A percentile compares a stretch with the other conserved stretches of the same genome.
phyloP scores from a whole-genome alignment of 2,797 vertebrate genomes.

The Tokudaia muenninki region DNA sequence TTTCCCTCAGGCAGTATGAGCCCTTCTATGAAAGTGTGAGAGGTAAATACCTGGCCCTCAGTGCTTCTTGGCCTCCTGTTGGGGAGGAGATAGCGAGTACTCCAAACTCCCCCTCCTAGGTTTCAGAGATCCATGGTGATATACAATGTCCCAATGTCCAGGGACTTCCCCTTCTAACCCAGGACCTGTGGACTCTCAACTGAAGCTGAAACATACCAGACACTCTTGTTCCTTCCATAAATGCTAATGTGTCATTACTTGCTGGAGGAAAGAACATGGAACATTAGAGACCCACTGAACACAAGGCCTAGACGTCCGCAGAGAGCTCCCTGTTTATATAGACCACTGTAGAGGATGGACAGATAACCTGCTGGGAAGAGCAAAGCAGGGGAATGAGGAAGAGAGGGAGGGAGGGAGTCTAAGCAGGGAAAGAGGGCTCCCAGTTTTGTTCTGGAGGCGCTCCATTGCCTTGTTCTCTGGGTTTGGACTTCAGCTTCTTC shows the following conservation, averaged over 20 bases:
- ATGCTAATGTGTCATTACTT: background rate
- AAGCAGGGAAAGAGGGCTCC: background rate
- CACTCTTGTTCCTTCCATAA: background rate
- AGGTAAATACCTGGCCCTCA: background rate
- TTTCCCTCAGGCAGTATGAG: background rate
- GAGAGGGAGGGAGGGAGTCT: background rate
- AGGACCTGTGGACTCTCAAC: background rate
- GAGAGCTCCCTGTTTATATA: background rate
- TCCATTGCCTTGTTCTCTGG: conserved; percentile 16
- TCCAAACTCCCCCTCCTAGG: background rate
- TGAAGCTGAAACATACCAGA: background rate
- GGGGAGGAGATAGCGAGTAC: background rate
- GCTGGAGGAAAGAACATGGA: background rate
- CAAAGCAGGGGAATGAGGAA: background rate
- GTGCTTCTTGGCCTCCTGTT: background rate
- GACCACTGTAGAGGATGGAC: background rate
- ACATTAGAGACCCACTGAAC: background rate
- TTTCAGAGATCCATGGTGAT: background rate
- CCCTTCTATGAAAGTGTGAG: background rate
- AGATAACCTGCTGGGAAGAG: conserved; percentile 3
- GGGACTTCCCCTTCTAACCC: background rate
- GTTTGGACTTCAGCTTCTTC: conserved; percentile 92
- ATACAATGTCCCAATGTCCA: background rate
- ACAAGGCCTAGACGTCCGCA: background rate
- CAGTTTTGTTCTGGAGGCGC: background rate